These are phyloP conservation scores for Dysidea cf. avara DNA, from an alignment of 37 sponge, comb jelly and placozoan species.

Conservation along the genomic window DNA sequence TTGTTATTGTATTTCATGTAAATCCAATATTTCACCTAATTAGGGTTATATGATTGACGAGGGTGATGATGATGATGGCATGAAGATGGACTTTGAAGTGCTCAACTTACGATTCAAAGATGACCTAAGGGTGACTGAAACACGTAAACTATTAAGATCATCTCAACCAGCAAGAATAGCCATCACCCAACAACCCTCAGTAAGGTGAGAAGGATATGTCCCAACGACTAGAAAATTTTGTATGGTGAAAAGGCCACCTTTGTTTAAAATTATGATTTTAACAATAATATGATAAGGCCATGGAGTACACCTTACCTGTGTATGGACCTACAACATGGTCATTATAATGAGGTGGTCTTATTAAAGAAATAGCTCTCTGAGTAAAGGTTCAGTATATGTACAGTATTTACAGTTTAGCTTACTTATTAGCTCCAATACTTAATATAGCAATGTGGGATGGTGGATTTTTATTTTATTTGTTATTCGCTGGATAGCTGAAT, in stretches of 20 bases:
- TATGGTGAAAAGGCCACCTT: too few relatives aligned
- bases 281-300: neutral
- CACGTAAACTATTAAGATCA: constrained; percentile 68
- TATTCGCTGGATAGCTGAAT: too few relatives aligned
- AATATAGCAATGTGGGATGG: too few relatives aligned
- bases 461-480: too few relatives aligned
- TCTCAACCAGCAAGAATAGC: constrained; percentile 68
- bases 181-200: constrained; percentile 79
- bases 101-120: constrained; percentile 49
- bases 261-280: neutral
- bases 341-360: too few relatives aligned
- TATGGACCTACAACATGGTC: too few relatives aligned
- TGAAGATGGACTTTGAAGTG: constrained; percentile 57
- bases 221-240: too few relatives aligned
- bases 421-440: too few relatives aligned
- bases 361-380: too few relatives aligned
- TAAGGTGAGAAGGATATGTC: constrained; percentile 41
- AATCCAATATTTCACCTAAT: neutral
- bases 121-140: constrained; percentile 76
- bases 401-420: too few relatives aligned
- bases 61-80: constrained; percentile 49
- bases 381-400: too few relatives aligned
- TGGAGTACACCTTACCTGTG: neutral
- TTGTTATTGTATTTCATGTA: too few relatives aligned
- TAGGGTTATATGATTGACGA: neutral